A percentile compares a stretch with the other conserved stretches of the same genome.
These are phyloP conservation scores for Momotus momota DNA, from an alignment of 2,797 vertebrate genomes.

Conservation along the genomic window DNA sequence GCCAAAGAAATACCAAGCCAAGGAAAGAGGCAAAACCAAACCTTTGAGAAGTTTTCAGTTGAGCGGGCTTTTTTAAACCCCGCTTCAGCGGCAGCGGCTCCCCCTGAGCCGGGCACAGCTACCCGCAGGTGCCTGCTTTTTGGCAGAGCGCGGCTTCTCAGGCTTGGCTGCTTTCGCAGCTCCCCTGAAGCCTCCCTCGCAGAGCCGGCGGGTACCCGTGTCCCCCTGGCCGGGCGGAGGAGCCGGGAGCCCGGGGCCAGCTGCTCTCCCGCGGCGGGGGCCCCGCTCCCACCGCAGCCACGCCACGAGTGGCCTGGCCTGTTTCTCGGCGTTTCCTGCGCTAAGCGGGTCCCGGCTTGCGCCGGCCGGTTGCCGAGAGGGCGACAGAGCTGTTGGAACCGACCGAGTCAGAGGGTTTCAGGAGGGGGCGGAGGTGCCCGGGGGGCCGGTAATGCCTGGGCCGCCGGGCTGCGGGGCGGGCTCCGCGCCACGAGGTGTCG, in stretches of 20 bases:
- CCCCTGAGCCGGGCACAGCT: background rate
- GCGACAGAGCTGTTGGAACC: background rate
- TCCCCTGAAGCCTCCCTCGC: no score
- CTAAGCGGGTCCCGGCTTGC: background rate
- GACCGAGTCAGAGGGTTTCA: background rate
- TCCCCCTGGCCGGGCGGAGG: background rate
- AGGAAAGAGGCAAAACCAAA: fast-evolving
- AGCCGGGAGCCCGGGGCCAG: background rate
- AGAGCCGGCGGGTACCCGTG: background rate
- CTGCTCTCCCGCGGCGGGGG: background rate
- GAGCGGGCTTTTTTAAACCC: background rate
- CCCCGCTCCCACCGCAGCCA: background rate
- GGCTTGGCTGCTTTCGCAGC: background rate
- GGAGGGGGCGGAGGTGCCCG: background rate
- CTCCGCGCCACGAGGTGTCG: background rate
- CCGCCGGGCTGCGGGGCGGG: background rate
- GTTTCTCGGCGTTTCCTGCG: background rate
- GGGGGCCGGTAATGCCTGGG: background rate
- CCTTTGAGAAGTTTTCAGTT: fast-evolving
- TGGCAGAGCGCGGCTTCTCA: background rate
- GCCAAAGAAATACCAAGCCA: background rate
- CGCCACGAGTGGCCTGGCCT: background rate
- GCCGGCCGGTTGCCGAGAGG: background rate
- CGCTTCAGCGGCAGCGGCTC: fast-evolving
- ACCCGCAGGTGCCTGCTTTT: background rate